A percentile compares a stretch with the other conserved stretches of the same genome.
Conservation (phyloP, 2,797 vertebrate species). For the Thunnus albacares region DNA sequence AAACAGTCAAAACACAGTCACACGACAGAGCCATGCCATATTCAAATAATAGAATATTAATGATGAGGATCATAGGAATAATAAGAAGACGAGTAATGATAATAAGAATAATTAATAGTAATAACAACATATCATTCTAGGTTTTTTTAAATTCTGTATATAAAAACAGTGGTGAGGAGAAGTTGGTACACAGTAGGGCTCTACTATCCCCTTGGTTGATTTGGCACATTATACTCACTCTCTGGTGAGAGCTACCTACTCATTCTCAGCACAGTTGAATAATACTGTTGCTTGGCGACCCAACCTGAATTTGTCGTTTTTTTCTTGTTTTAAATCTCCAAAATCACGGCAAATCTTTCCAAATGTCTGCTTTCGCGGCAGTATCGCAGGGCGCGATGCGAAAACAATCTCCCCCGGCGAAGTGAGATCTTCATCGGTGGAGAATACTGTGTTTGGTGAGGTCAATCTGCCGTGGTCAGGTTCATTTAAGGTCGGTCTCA, state of each 20-base stretch:
- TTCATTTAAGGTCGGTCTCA: constrained; percentile 32
- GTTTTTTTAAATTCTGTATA: constrained; percentile 77
- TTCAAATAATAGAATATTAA: constrained; percentile 82
- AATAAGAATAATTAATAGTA: constrained; percentile 82
- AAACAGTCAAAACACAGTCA: constrained; percentile 91
- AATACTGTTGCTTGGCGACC: constrained; percentile 69
- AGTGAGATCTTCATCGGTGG: constrained; percentile 16
- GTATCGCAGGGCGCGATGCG: constrained; percentile 29
- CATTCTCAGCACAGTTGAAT: constrained; percentile 71
- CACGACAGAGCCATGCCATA: constrained; percentile 90
- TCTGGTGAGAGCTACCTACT: constrained; percentile 73
- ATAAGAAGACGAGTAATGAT: constrained; percentile 82
- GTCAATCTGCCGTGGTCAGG: constrained; percentile 32
- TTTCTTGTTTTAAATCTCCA: constrained; percentile 41
- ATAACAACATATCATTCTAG: constrained; percentile 85
- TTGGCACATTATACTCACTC: constrained; percentile 85
- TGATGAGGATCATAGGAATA: constrained; percentile 80
- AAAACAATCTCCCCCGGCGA: constrained; percentile 22
- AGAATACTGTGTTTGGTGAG: constrained; percentile 6
- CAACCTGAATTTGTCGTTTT: constrained; percentile 51
- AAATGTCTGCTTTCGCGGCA: constrained; percentile 21
- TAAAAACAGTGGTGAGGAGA: constrained; percentile 83
- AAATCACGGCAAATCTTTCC: constrained; percentile 27
- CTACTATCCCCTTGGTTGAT: constrained; percentile 81
- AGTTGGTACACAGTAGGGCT: constrained; percentile 83